Conservation (phyloP, 2,797 vertebrate species). For the Dryobates pubescens region DNA sequence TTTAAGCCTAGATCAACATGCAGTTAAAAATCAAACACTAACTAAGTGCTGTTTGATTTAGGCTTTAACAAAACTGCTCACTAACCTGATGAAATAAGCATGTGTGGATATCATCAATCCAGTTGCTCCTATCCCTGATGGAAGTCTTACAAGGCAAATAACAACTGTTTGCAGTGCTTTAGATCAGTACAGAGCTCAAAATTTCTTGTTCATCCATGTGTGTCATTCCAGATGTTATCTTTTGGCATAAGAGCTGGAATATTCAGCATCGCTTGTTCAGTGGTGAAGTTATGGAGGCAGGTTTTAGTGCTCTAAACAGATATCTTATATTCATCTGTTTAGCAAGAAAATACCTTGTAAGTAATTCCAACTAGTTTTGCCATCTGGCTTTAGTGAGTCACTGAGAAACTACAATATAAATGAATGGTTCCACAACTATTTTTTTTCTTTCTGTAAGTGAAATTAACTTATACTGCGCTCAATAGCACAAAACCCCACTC, state of each 20-base stretch:
- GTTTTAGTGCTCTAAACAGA: background rate
- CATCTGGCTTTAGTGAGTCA: background rate
- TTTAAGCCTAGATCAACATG: background rate
- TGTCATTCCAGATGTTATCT: background rate
- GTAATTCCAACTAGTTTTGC: conserved; percentile 11
- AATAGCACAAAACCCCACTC: background rate
- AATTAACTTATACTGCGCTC: background rate
- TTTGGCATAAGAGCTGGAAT: background rate
- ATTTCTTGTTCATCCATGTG: background rate
- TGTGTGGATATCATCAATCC: background rate
- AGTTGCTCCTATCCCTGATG: background rate
- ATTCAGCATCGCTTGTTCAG: background rate
- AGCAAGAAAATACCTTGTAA: background rate
- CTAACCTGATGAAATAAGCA: background rate
- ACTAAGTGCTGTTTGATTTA: background rate
- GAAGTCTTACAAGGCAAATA: background rate
- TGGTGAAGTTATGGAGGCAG: background rate
- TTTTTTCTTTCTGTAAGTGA: background rate
- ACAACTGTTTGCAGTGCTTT: background rate
- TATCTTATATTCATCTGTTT: background rate
- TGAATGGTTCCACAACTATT: background rate
- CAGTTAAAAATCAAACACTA: background rate
- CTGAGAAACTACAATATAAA: background rate
- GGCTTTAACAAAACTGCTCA: background rate
- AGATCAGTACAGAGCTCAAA: background rate